Evolutionary conservation across 2,797 vertebrate genomes (phyloP).

Genomic region (Sparus aurata): DNA sequence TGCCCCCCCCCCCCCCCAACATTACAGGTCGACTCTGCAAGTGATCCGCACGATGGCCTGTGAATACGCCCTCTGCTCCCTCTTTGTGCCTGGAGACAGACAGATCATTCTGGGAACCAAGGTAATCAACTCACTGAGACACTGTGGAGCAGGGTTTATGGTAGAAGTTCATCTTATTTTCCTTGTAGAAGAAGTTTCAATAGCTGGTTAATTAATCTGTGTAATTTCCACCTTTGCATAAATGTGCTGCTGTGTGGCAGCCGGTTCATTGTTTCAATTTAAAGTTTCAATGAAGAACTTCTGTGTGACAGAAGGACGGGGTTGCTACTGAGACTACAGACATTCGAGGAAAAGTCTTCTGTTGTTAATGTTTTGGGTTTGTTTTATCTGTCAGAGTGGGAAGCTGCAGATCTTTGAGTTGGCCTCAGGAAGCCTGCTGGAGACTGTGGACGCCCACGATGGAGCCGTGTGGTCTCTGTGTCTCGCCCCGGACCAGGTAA

Average conservation of each 20-base stretch:
- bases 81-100: constrained; percentile 96
- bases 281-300: neutral
- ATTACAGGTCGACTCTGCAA: constrained; percentile 91
- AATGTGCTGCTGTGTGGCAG: neutral
- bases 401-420: constrained; percentile 96
- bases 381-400: constrained; percentile 86
- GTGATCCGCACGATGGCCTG: constrained; percentile 97
- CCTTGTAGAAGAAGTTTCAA: neutral
- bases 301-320: accelerated
- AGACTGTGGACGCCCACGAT: constrained; percentile 87
- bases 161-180: neutral
- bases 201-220: neutral
- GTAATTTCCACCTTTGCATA: neutral
- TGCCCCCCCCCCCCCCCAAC: constrained; percentile 4
- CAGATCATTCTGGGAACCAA: constrained; percentile 96
- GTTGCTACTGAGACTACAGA: neutral
- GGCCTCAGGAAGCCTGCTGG: constrained; percentile 92
- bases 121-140: constrained; percentile 76
- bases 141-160: neutral
- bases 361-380: neutral
- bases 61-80: constrained; percentile 94
- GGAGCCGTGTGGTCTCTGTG: constrained; percentile 95
- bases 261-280: neutral
- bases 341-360: neutral
- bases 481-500: constrained; percentile 94